phyloP scores from a whole-genome alignment of 2,888 invertebrate species.

The Rhimphoctona megacephalus region DNA sequence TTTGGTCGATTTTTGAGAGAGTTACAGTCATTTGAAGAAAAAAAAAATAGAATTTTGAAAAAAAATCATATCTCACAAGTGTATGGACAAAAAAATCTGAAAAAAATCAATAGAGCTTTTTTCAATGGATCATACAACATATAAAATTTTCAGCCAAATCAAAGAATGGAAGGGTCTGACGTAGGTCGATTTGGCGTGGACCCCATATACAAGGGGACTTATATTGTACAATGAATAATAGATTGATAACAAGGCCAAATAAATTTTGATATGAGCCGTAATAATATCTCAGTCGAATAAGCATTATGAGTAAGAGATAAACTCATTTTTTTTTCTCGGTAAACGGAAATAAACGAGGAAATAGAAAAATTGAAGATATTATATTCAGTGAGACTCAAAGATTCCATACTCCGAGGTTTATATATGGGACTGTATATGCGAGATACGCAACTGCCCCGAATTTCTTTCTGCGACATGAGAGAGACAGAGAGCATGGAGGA shows the following conservation, averaged over 20 bases:
- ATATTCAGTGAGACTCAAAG: conserved; percentile 10
- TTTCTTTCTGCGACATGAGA: conserved; percentile 26
- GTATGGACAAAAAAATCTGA: too few species aligned
- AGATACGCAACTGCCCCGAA: conserved; percentile 19
- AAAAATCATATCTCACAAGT: too few species aligned
- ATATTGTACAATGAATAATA: too few species aligned
- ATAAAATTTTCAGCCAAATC: too few species aligned
- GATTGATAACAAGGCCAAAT: background rate
- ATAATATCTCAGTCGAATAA: background rate
- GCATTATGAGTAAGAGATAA: background rate
- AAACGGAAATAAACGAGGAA: background rate
- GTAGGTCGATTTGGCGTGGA: too few species aligned
- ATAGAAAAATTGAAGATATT: conserved; percentile 34
- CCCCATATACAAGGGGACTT: too few species aligned
- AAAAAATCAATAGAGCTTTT: too few species aligned
- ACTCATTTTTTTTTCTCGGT: background rate
- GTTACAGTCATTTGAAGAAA: too few species aligned
- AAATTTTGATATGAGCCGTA: background rate
- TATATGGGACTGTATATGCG: background rate
- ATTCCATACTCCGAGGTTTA: conserved; percentile 9
- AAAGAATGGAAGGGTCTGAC: too few species aligned
- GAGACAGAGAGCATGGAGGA: background rate
- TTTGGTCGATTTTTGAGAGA: too few species aligned
- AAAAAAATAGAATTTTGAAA: too few species aligned
- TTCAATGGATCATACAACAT: too few species aligned